Evolutionary conservation across 2,797 vertebrate species (phyloP), one percentile per base, ranked within the genome.

Genomic region (Scleropages formosus): DNA sequence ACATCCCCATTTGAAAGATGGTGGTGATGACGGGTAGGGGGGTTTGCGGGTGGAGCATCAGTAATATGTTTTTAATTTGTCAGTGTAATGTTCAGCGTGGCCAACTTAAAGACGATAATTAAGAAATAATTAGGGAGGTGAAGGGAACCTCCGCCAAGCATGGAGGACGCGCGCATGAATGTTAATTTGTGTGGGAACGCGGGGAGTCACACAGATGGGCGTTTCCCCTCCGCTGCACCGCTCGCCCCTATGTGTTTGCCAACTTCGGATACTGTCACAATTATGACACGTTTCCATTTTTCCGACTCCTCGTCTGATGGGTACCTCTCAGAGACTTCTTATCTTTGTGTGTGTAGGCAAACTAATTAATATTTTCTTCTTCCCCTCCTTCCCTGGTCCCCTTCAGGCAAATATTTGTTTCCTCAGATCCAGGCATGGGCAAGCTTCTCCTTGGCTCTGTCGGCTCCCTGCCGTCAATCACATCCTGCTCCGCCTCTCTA

Each of bases 381-480:
- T 56, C 24, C 12, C 12, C 4, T 69, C 78, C 18, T 79, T 72
- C 80, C 78, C 80, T 80, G 62, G 68, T 82, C 83, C 89, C 92
- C 94, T 95, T 94, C 92, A 94, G 93, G 95, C 92, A 96, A 96
- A 95, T 95, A 95, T 95, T 95, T 96, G 94, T 94, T 92, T 95
- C 93, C 93, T 96, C 93, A 93, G 93, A 95, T 95, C 92, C 96
- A 93, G 96, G 94, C 92, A 91, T 94, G 93, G 90, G 92, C 95
- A 95, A 95, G 92, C 93, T 93, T 90, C 89, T 91, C 88, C 93
- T 89, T 84, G 78, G 92, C 94, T 95, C 93, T 92, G 93, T 94
- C 93, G 93, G 95, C 93, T 95, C 94, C 94, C 89, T 93, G 92
- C 93, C 95, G 94, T 95, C 95, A 96, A 95, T 96, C 94, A 95